A percentile compares a stretch with the other conserved stretches of the same genome.
Evolutionary conservation across 1,140 invertebrate species (phyloP).

Genomic region (Adoxophyes honmai): DNA sequence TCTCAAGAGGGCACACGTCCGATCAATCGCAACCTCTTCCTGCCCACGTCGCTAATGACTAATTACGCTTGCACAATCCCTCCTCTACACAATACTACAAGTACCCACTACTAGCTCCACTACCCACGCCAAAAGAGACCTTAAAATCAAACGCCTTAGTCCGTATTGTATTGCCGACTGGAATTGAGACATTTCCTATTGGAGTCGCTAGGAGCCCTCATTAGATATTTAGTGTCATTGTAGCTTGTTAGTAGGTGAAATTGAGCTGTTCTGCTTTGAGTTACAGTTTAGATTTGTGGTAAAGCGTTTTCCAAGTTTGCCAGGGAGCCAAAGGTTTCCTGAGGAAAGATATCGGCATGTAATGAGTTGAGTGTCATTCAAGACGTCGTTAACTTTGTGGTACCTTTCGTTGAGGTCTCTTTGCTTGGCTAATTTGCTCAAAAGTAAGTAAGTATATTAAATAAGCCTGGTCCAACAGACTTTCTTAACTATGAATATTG

Average conservation of each 20-base stretch:
- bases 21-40: conserved; percentile 54
- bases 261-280: conserved; percentile 9
- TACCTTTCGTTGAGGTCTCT: not conserved
- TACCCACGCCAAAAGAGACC: conserved; percentile 26
- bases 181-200: conserved; percentile 37
- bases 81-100: conserved; percentile 42
- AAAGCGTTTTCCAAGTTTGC: not conserved
- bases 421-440: not conserved
- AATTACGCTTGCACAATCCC: conserved; percentile 62
- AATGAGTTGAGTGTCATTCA: conserved; percentile 69
- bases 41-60: conserved; percentile 66
- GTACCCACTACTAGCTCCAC: conserved; percentile 22
- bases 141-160: conserved; percentile 24
- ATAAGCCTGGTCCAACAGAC: too few species aligned
- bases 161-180: conserved; percentile 1
- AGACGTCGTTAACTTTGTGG: conserved; percentile 60
- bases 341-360: conserved; percentile 63
- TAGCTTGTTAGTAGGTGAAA: conserved; percentile 20
- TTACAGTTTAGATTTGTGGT: conserved; percentile 2
- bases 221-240: conserved; percentile 57
- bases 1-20: conserved; percentile 32
- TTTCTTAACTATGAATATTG: too few species aligned
- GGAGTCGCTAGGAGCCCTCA: conserved; percentile 38
- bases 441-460: too few species aligned
- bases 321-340: conserved; percentile 35